Evolutionary conservation across 2,888 invertebrate species (phyloP), one percentile per base, ranked within the genome.

Genomic region (Diarsia brunnea): DNA sequence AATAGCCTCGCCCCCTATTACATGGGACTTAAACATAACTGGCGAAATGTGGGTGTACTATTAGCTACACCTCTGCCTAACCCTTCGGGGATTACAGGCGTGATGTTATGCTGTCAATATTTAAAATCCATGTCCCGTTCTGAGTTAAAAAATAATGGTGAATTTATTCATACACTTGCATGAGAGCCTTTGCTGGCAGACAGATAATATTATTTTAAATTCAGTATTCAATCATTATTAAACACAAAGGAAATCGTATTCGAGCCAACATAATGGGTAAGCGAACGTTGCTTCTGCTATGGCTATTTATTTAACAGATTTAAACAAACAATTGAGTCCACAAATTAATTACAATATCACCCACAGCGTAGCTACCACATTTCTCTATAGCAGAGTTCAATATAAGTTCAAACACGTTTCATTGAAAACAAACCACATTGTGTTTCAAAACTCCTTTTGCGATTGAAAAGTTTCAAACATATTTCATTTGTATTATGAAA

Each of bases 131-230:
- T n/a, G n/a, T n/a, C n/a, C n/a, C n/a, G n/a, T n/a, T n/a, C n/a
- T n/a, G n/a, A n/a, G n/a, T n/a, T n/a, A n/a, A n/a, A n/a, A n/a
- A n/a, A n/a, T n/a, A n/a, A n/a, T n/a, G n/a, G n/a, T n/a, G n/a
- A n/a, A n/a, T n/a, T n/a, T 31, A 77, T 79, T 60, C 16, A 58
- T n/a, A 61, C 24, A n/a, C 0, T 43, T 77, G 43, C 19, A 51
- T 19, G 16, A 45, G 16, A 60, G 8, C 0, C 11, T 45, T 45
- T 43, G 4, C 10, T 12, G 58, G 24, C 14, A 51, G 16, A 27
- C 7, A 21, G 14, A 24, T 58, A 45, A 31, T 51, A 51, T 51
- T 19, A 78, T 60, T 77, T 58, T 51, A 38, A 24, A 60, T 24
- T 43, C 24, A 51, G 14, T 60, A 21, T 21, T 14, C 10, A 53